Percentiles rank a stretch among this genome's conserved stretches.
Conservation (phyloP, 2,113 vertebrate genomes). For the Ammospiza nelsoni region DNA sequence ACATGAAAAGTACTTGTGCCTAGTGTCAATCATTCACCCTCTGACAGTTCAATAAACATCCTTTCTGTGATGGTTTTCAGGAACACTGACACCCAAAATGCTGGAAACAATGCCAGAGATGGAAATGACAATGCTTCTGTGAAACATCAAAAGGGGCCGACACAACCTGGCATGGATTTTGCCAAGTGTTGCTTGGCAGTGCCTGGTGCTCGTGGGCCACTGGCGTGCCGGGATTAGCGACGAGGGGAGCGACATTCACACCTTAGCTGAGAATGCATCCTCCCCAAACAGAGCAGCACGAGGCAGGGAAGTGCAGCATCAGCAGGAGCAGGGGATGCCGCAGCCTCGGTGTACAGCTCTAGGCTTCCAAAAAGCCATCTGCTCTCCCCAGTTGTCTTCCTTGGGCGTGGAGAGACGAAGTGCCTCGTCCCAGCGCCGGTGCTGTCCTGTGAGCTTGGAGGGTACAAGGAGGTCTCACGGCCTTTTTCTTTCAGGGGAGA, state of each 20-base stretch:
- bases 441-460: neutral
- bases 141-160: slow-evolving; percentile 61
- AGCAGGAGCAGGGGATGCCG: slow-evolving; percentile 2
- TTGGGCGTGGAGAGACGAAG: fast-evolving
- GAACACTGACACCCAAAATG: slow-evolving; percentile 61
- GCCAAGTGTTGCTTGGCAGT: slow-evolving; percentile 73
- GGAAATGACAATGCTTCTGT: slow-evolving; percentile 59
- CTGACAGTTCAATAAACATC: slow-evolving; percentile 75
- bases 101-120: slow-evolving; percentile 71
- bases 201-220: slow-evolving; percentile 21
- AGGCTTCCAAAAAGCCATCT: neutral
- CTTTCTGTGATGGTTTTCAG: slow-evolving; percentile 73
- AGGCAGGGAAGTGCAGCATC: slow-evolving; percentile 16
- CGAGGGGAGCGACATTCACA: slow-evolving; percentile 41
- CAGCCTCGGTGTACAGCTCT: neutral
- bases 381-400: neutral
- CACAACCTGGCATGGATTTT: slow-evolving; percentile 55
- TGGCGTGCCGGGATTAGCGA: slow-evolving; percentile 44
- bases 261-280: slow-evolving; percentile 33
- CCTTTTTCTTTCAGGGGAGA: neutral
- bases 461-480: fast-evolving
- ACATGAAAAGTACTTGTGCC: slow-evolving; percentile 73
- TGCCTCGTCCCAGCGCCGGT: fast-evolving
- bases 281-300: slow-evolving; percentile 23
- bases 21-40: slow-evolving; percentile 76